A percentile compares a stretch with the other conserved stretches of the same genome.
Conservation (phyloP, 2,888 invertebrate species). For the Drosophila tanythrix region DNA sequence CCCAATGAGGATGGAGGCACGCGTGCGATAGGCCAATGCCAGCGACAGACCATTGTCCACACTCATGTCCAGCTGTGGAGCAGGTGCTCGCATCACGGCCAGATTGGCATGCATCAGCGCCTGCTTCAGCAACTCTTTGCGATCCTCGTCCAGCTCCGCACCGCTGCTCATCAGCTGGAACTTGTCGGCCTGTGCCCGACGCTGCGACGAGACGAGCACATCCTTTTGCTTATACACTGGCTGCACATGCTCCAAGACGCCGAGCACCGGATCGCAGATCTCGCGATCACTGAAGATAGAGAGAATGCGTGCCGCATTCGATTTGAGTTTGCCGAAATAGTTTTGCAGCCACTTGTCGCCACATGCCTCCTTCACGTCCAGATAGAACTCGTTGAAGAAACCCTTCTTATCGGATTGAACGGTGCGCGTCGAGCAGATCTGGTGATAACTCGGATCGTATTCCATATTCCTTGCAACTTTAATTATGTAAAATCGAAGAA, state of each 20-base stretch:
- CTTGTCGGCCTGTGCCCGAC: constrained; percentile 88
- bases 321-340: constrained; percentile 87
- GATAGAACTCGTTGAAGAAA: constrained; percentile 89
- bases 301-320: constrained; percentile 87
- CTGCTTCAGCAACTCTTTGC: constrained; percentile 82
- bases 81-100: constrained; percentile 90
- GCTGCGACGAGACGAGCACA: constrained; percentile 87
- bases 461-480: constrained; percentile 53
- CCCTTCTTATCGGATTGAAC: constrained; percentile 91
- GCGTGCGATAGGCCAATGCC: constrained; percentile 88
- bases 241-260: constrained; percentile 88
- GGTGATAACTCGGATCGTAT: constrained; percentile 86
- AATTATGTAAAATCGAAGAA: constrained; percentile 48
- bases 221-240: constrained; percentile 89
- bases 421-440: constrained; percentile 90
- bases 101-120: constrained; percentile 89
- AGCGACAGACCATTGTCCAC: constrained; percentile 88
- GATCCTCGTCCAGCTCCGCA: constrained; percentile 35
- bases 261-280: constrained; percentile 86
- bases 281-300: constrained; percentile 85
- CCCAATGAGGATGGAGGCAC: constrained; percentile 88
- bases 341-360: constrained; percentile 87
- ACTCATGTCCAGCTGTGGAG: constrained; percentile 85
- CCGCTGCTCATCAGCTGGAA: constrained; percentile 86
- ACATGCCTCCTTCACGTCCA: constrained; percentile 86